Base-by-base conservation (phyloP, 1,140 invertebrate genomes). In the Lithobius niger region DNA sequence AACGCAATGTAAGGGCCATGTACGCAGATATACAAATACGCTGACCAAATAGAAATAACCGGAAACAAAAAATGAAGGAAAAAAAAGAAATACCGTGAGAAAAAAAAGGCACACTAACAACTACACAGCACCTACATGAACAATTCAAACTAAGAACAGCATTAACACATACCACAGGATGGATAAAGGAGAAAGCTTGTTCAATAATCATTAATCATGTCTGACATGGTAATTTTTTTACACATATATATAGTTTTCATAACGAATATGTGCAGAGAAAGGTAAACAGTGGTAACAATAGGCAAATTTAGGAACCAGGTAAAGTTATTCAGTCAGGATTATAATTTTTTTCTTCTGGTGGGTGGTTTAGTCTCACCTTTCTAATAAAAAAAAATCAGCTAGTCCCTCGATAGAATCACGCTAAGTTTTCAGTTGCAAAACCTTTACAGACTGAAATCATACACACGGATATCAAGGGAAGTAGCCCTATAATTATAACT, bases 281-380 rank as follows among this genome's bases (percentile, higher is more conserved):
- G 13, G 27, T 50, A 21, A 50, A 50, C 48, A 50, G 48, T 27
- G 27, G 21, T 24, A 27, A 27, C 25, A 50, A 50, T 27, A 50
- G n/a, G n/a, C n/a, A n/a, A n/a, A 26, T 50, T 50, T 50, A 50
- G 48, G 48, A 50, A 50, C 48, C 48, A 26, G 48, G 48, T 50
- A 22, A 25, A 50, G 25, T 50, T 4, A 4, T 50, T 50, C n/a
- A n/a, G 15, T 47, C 44, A 47, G 15, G 44, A 18, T 18, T 47
- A 15, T 47, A 19, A 47, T n/a, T n/a, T n/a, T n/a, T n/a, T n/a
- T n/a, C n/a, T n/a, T n/a, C n/a, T n/a, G n/a, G n/a, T n/a, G n/a
- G n/a, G n/a, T n/a, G n/a, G n/a, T n/a, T n/a, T n/a, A n/a, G n/a
- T n/a, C n/a, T n/a, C n/a, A n/a, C n/a, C n/a, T n/a, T n/a, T n/a